Percentiles rank a stretch among this genome's conserved stretches.
Conservation (phyloP, 2,797 vertebrate species). For the Discoglossus pictus region DNA sequence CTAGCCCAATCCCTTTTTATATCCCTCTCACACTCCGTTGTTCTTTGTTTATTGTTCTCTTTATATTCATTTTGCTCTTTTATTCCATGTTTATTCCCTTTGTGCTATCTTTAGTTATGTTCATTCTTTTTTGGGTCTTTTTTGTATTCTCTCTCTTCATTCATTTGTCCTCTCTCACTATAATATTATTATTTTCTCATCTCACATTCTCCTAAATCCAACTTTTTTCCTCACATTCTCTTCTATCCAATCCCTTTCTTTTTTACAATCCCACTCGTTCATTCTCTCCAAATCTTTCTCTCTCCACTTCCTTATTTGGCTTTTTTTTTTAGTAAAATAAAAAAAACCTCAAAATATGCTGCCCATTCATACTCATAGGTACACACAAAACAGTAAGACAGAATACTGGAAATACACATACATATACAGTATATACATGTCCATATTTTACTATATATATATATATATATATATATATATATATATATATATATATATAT, state of each 20-base stretch:
- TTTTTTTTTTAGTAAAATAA: conserved; percentile 25
- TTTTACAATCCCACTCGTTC: background rate
- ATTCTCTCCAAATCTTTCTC: conserved; percentile 18
- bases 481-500: too few species aligned
- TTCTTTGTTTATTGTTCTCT: too few species aligned
- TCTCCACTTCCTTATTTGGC: conserved; percentile 42
- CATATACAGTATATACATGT: conserved; percentile 6
- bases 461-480: too few species aligned
- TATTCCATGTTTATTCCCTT: too few species aligned
- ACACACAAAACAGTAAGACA: too few species aligned
- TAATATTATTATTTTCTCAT: too few species aligned
- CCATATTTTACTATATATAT: too few species aligned
- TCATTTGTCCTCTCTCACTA: background rate
- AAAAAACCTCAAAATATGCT: conserved; percentile 40
- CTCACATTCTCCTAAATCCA: background rate
- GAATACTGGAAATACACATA: too few species aligned
- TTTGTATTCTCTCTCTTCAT: background rate
- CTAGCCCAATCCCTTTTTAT: background rate
- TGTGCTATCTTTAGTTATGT: too few species aligned
- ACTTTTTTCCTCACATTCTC: background rate
- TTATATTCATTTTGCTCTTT: too few species aligned
- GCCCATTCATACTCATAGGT: conserved; percentile 17
- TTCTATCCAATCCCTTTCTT: background rate
- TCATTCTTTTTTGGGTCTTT: background rate
- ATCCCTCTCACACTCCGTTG: background rate